Percentiles rank a stretch among this genome's conserved stretches.
phyloP scores from a whole-genome alignment of 2,888 invertebrate genomes.

The Zele albiditarsus region DNA sequence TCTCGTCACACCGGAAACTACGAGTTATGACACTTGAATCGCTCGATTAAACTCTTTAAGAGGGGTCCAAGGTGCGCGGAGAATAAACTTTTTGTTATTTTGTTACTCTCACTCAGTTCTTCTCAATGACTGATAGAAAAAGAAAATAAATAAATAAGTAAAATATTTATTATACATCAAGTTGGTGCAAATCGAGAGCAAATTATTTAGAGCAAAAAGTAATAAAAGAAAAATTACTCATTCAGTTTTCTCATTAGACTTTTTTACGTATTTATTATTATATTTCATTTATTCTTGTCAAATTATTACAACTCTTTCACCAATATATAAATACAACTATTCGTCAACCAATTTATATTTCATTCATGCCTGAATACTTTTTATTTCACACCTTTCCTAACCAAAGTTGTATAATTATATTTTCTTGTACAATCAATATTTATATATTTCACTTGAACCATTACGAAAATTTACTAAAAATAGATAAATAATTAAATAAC shows the following conservation, averaged over 20 bases:
- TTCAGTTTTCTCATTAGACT: conserved; percentile 19
- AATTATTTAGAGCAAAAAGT: background rate
- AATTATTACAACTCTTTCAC: background rate
- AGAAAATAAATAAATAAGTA: background rate
- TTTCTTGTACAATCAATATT: background rate
- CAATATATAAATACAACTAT: background rate
- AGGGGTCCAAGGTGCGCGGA: conserved; percentile 58
- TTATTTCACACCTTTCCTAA: background rate
- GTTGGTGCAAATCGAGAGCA: background rate
- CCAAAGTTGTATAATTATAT: background rate
- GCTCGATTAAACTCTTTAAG: conserved; percentile 65
- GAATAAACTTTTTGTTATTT: conserved; percentile 39
- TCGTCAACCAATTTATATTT: background rate
- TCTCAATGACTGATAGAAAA: background rate
- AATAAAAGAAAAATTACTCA: background rate
- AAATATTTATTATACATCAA: background rate
- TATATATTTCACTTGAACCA: background rate
- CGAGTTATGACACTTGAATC: conserved; percentile 69
- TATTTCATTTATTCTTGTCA: no score
- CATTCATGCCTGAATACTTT: background rate
- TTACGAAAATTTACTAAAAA: background rate
- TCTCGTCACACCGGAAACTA: conserved; percentile 63
- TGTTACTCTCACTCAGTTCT: background rate
- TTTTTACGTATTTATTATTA: background rate
- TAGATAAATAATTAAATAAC: background rate